phyloP scores from a whole-genome alignment of 2,888 invertebrate genomes.

The Erebia epiphron region DNA sequence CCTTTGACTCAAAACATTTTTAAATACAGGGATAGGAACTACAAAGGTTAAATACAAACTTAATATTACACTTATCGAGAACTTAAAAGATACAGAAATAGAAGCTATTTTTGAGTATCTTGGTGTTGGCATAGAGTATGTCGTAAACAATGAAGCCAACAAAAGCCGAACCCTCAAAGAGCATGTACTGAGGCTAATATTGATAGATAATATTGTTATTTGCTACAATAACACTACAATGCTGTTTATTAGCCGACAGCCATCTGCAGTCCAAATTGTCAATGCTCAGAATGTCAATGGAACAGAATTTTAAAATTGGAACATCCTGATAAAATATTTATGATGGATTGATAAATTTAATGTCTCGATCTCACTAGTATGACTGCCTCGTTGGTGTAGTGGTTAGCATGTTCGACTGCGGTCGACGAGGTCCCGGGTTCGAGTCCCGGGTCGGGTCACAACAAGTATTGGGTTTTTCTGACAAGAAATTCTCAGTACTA shows the following conservation, averaged over 20 bases:
- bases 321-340: neutral
- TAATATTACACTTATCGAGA: neutral
- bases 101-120: constrained; percentile 14
- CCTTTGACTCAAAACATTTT: neutral
- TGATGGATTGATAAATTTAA: neutral
- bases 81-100: neutral
- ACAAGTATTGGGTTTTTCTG: no score
- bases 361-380: no score
- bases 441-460: no score
- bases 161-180: constrained; percentile 55
- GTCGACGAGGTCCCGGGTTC: no score
- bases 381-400: no score
- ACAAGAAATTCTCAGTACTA: no score
- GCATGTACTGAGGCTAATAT: constrained; percentile 56
- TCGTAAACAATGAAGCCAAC: constrained; percentile 44
- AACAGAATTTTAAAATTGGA: constrained; percentile 6
- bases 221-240: constrained; percentile 46
- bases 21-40: constrained; percentile 23
- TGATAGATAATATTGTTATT: constrained; percentile 76
- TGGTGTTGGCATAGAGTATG: neutral
- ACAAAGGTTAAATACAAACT: constrained; percentile 29
- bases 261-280: constrained; percentile 43
- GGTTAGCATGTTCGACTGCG: no score
- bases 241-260: constrained; percentile 45
- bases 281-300: no score